phyloP scores from a whole-genome alignment of 2,797 vertebrate genomes.

The Rhinoraja longicauda region DNA sequence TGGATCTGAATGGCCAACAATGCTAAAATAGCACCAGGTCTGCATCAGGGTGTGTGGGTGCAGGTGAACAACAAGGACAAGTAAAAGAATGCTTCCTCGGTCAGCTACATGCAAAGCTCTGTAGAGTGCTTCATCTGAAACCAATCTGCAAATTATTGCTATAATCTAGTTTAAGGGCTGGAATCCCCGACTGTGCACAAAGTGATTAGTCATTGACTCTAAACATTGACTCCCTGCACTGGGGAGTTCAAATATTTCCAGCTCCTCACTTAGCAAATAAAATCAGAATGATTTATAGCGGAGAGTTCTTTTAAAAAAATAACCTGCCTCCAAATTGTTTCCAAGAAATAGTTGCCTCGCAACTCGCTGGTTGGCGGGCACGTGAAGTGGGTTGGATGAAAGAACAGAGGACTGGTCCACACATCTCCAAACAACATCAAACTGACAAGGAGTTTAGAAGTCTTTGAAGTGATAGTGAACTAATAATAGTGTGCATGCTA shows the following conservation, averaged over 20 bases:
- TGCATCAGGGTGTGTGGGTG: neutral
- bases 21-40: neutral
- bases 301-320: slow-evolving; percentile 30
- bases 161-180: slow-evolving; percentile 23
- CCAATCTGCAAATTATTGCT: slow-evolving; percentile 28
- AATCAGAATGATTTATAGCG: slow-evolving; percentile 34
- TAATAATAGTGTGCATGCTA: neutral
- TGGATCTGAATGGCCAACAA: neutral
- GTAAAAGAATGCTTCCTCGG: neutral
- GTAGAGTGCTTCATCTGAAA: slow-evolving; percentile 10
- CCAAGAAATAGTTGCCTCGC: neutral
- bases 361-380: neutral
- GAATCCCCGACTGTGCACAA: slow-evolving; percentile 24
- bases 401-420: neutral
- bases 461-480: neutral
- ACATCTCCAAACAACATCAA: slow-evolving; percentile 7
- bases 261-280: slow-evolving; percentile 34
- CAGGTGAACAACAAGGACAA: neutral
- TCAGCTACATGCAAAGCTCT: neutral
- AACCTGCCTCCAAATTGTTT: slow-evolving; percentile 34
- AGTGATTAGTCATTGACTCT: slow-evolving; percentile 33
- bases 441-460: neutral
- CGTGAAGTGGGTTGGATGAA: neutral
- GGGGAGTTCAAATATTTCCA: slow-evolving; percentile 33
- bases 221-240: slow-evolving; percentile 27